phyloP scores from a whole-genome alignment of 2,888 invertebrate genomes.

The Eristalis tenax region DNA sequence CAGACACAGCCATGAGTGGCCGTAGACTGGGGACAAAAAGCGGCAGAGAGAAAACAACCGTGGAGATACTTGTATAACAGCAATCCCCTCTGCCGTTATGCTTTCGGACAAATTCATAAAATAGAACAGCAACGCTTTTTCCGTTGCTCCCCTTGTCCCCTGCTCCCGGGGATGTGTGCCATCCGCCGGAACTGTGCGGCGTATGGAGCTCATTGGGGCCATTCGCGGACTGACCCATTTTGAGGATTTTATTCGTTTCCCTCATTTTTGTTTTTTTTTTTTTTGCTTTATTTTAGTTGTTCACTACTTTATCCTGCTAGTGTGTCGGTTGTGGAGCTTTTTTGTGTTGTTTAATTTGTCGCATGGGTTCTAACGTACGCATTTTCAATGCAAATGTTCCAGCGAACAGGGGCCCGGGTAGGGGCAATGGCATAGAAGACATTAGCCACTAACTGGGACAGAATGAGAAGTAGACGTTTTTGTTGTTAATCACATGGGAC shows the following conservation, averaged over 20 bases:
- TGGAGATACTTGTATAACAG: not conserved
- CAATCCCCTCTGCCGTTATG: conserved; percentile 56
- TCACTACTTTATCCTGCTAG: not conserved
- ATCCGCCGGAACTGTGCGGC: not conserved
- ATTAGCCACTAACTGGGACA: not conserved
- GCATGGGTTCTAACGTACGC: conserved; percentile 53
- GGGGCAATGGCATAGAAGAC: not conserved
- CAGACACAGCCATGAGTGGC: not conserved
- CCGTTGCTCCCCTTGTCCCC: conserved; percentile 4
- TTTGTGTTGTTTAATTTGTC: conserved; percentile 47
- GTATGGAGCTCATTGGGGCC: conserved; percentile 59
- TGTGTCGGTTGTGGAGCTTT: not conserved
- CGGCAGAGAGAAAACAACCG: not conserved
- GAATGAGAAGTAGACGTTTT: not conserved
- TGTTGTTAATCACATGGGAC: not conserved
- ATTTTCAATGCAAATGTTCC: conserved; percentile 56
- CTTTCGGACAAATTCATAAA: conserved; percentile 70
- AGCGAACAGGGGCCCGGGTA: not conserved
- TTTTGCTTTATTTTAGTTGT: not conserved
- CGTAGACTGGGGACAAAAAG: conserved; percentile 16
- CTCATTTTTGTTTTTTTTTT: conserved; percentile 9
- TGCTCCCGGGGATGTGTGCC: conserved; percentile 13
- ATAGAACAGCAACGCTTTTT: conserved; percentile 49
- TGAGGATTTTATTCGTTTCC: not conserved
- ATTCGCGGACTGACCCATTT: conserved; percentile 67